Base-by-base conservation (phyloP, 1,140 invertebrate genomes). In the Micrasema longulum region DNA sequence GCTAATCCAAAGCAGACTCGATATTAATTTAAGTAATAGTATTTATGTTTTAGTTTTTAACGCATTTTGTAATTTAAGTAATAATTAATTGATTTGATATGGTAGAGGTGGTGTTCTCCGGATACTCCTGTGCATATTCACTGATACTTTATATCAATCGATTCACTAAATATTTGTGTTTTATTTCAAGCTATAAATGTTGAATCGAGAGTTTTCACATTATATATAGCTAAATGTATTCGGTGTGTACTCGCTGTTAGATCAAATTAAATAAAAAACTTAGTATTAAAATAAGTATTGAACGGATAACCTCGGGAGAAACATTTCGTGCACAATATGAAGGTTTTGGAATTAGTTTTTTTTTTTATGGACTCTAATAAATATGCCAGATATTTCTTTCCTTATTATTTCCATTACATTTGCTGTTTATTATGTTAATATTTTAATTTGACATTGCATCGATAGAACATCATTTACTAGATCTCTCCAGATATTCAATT, bases 1-100 rank as follows among this genome's bases (percentile, higher is more conserved):
- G 66, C 50, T 26, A 26, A 68, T 57, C 66, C 66, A 68, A 68
- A 68, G 66, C 66, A 55, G 50, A 14, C 55, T 57, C n/a, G 23
- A 14, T 53, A 50, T 47, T 64, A 22, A 31, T 31, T 31, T 64
- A 64, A 45, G 43, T 55, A 16, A 45, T 47, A 2, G 43, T 47
- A 64, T 64, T 64, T 45, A 64, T 31, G 22, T 64, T 64, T 62
- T 62, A 62, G 20, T 41, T 41, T 41, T 41, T 41, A 5, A 62
- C 38, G 16, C 31, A 18, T 47, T 47, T 47, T n/a, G 31, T 64
- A 41, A 48, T 64, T 64, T 64, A 64, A 64, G 60, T 20, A 47
- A 31, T 64, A 14, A 12, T 47, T 64, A 47, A 47, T 64, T 38
- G 16, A 16, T 41, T 62, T 62, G 38, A 48, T 64, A 47, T 64